A percentile compares a stretch with the other conserved stretches of the same genome.
Evolutionary conservation across 2,888 invertebrate genomes (phyloP).

Genomic region (Drosophila neonasuta): DNA sequence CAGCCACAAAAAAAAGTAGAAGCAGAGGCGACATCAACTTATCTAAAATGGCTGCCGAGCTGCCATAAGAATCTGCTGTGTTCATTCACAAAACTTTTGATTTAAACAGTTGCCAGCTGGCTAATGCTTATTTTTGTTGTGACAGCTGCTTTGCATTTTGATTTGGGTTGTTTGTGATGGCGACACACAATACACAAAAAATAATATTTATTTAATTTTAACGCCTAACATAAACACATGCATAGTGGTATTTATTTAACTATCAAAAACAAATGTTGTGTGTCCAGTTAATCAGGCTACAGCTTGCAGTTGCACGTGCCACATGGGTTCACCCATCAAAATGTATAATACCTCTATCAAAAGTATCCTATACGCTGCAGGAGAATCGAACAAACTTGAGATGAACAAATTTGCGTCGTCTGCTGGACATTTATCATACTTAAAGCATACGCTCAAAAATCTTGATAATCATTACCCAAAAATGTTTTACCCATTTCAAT

Average conservation of each 20-base stretch:
- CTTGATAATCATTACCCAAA: conserved; percentile 23
- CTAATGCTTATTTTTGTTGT: conserved; percentile 19
- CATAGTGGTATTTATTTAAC: conserved; percentile 18
- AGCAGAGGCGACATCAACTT: conserved; percentile 34
- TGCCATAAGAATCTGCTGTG: conserved; percentile 33
- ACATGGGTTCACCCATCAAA: neutral
- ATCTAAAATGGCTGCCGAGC: conserved; percentile 45
- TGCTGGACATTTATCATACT: conserved; percentile 62
- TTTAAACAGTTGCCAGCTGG: conserved; percentile 41
- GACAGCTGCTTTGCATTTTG: conserved; percentile 63
- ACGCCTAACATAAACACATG: conserved; percentile 29
- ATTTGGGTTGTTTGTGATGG: conserved; percentile 56
- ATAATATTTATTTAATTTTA: conserved; percentile 70
- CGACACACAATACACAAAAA: neutral
- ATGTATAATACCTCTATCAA: conserved; percentile 14
- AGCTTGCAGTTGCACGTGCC: conserved; percentile 59
- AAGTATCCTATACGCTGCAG: conserved; percentile 1
- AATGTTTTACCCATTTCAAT: conserved; percentile 7
- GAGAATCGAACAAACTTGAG: neutral
- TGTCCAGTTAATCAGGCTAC: conserved; percentile 55
- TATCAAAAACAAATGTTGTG: conserved; percentile 56
- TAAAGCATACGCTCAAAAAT: conserved; percentile 19
- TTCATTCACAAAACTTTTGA: conserved; percentile 50
- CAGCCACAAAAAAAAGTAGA: neutral
- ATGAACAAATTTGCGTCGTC: conserved; percentile 54